Percentiles rank a stretch among this genome's conserved stretches.
Evolutionary conservation across 2,888 invertebrate genomes (phyloP).

Genomic region (Arge pagana): DNA sequence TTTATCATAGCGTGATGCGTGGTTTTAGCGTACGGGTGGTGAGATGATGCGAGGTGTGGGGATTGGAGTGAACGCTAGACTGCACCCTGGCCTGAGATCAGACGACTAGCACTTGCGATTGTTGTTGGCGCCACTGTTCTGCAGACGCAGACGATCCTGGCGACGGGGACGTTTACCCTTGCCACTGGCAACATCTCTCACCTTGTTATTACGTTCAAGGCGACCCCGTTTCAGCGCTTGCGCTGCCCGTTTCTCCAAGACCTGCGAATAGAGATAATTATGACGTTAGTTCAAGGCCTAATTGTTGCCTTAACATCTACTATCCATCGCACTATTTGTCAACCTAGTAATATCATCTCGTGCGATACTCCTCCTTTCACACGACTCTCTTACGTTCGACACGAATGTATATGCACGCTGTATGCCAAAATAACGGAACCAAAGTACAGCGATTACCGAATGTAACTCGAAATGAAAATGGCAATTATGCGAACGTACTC

Average conservation of each 20-base stretch:
- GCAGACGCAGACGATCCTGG: slow-evolving; percentile 62
- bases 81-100: slow-evolving; percentile 50
- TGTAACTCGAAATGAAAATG: too few relatives aligned
- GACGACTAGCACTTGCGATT: slow-evolving; percentile 65
- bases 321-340: slow-evolving; percentile 49
- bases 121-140: slow-evolving; percentile 66
- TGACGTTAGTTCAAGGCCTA: slow-evolving; percentile 51
- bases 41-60: background rate
- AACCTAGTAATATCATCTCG: slow-evolving; percentile 46
- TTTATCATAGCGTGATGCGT: background rate
- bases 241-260: slow-evolving; percentile 58
- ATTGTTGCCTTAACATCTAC: slow-evolving; percentile 49
- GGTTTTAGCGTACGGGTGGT: background rate
- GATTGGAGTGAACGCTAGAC: background rate
- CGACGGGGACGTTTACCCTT: slow-evolving; percentile 63
- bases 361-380: too few relatives aligned
- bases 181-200: slow-evolving; percentile 60
- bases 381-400: too few relatives aligned
- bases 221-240: slow-evolving; percentile 61
- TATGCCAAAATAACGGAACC: background rate
- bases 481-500: too few relatives aligned
- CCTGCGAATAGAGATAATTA: slow-evolving; percentile 40
- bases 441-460: too few relatives aligned
- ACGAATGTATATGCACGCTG: too few relatives aligned
- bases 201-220: slow-evolving; percentile 64